phyloP scores from a whole-genome alignment of 2,113 vertebrate species.

The Pseudopipra pipra region DNA sequence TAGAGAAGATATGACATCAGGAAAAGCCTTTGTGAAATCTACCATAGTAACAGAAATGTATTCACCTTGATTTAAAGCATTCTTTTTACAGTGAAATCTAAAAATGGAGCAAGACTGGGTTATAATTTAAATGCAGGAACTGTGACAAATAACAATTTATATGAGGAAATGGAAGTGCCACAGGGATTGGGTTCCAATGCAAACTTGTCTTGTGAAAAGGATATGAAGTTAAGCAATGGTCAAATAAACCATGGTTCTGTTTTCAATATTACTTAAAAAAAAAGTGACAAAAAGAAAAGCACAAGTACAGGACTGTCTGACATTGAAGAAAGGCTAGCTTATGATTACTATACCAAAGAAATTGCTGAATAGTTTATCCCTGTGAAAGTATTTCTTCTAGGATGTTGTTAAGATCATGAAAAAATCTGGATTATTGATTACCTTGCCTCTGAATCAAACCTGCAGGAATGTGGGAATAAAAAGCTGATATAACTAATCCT shows the following conservation, averaged over 20 bases:
- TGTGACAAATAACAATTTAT: not conserved
- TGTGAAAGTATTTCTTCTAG: not conserved
- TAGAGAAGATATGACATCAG: constrained; percentile 10
- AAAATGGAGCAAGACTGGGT: constrained; percentile 10
- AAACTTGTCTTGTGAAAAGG: not conserved
- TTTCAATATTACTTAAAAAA: not conserved
- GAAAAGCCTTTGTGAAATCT: constrained; percentile 31
- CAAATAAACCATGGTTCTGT: not conserved
- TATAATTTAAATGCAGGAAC: not conserved
- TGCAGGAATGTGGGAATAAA: not conserved
- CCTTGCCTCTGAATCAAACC: not conserved
- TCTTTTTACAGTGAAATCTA: constrained; percentile 6
- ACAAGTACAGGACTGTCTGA: not conserved
- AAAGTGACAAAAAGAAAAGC: not conserved
- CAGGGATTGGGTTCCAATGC: not conserved
- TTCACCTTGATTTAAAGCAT: constrained; percentile 46
- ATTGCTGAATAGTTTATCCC: not conserved
- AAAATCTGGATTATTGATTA: not conserved
- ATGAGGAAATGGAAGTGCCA: constrained; percentile 1
- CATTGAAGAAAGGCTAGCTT: not conserved
- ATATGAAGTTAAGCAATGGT: not conserved
- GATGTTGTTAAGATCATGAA: not conserved
- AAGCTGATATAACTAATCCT: not conserved
- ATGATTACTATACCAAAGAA: not conserved
- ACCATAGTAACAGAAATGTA: not conserved